Evolutionary conservation across 2,888 invertebrate species (phyloP), one percentile per base, ranked within the genome.

Genomic region (Cheilosia vulpina): DNA sequence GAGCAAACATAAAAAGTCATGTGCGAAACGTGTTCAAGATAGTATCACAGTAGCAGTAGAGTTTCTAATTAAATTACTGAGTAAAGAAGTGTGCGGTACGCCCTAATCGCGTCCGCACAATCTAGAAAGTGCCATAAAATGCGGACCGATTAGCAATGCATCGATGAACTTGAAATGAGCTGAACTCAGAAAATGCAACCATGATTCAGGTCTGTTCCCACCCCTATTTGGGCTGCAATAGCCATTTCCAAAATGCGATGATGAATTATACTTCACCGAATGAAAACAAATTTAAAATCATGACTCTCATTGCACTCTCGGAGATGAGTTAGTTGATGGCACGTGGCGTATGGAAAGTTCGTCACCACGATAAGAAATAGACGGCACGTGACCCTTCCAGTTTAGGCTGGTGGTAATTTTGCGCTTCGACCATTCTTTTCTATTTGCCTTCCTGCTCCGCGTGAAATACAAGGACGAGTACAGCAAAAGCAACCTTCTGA

Each of bases 351-450:
- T 97, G 88, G 87, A 88, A 88, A 88, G 89, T 89, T 90, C 92
- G 92, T 90, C 90, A 92, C 90, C 91, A 89, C 89, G 92, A 92
- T 92, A 92, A 91, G 91, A 87, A 89, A 89, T 88, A 88, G 87
- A 80, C 75, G 90, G 75, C 91, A 90, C 90, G 90, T 89, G 90
- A 81, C 85, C 72, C 47, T 72, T 81, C 27, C 47, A 53, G 41
- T 19, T 2, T 21, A 6, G 31, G 50, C 60, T 76, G 71, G 76
- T 77, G 73, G 85, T 77, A 85, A 85, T 81, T 85, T 85, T 85
- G 66, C 62, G 68, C 68, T 76, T 85, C 45, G 52, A 21, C 62
- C 38, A 62, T 83, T 66, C 13, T 62, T 60, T 77, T 66, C 24
- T 66, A n/a, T 52, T 66, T 66, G 60, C 43, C 4, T 15, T 50